Conservation (phyloP, 2,888 invertebrate genomes). For the Meghimatium bilineatum region DNA sequence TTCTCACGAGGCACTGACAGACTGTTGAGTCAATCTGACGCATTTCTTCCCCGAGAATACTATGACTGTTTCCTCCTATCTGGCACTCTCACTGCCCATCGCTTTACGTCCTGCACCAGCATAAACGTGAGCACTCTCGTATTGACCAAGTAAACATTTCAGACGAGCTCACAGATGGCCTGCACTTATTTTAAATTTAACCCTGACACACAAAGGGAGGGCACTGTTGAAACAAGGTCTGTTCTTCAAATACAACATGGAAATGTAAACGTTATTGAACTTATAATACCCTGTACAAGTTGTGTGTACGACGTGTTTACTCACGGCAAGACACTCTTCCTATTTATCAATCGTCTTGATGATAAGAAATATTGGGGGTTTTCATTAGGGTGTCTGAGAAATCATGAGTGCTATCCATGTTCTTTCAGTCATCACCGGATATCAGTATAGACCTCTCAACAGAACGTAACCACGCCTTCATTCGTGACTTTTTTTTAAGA, state of each 20-base stretch:
- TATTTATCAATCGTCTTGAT: not conserved
- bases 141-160: not conserved
- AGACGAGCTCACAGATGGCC: not conserved
- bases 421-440: no score
- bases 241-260: not conserved
- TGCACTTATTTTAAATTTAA: not conserved
- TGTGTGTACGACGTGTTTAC: not conserved
- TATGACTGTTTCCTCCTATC: not conserved
- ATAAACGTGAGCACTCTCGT: not conserved
- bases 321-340: not conserved
- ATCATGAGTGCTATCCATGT: no score
- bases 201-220: not conserved
- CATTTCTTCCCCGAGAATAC: not conserved
- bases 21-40: not conserved
- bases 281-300: not conserved
- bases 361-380: no score
- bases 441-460: no score
- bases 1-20: no score
- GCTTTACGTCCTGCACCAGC: not conserved
- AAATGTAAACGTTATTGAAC: not conserved
- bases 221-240: not conserved
- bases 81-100: not conserved
- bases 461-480: no score
- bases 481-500: no score
- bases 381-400: no score